Conservation (phyloP, 2,113 vertebrate genomes). For the Tupaia tana region DNA sequence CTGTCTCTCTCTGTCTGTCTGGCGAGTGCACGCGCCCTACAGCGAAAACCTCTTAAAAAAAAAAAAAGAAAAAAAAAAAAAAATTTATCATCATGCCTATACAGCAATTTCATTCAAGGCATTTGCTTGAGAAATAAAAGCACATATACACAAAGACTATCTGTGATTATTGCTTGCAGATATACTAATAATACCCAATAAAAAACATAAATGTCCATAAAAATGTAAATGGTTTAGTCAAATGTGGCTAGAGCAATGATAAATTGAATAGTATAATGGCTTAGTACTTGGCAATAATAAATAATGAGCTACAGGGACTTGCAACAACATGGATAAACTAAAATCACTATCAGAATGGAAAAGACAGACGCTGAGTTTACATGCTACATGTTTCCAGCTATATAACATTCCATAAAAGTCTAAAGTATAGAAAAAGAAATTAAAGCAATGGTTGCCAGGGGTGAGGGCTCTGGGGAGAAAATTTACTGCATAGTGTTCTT, state of each 20-base stretch:
- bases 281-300: neutral
- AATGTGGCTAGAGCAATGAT: neutral
- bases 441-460: neutral
- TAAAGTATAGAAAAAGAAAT: neutral
- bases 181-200: neutral
- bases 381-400: neutral
- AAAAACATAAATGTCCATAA: neutral
- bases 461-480: neutral
- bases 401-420: neutral
- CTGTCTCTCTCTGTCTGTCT: too few species aligned
- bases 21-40: too few species aligned
- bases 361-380: neutral
- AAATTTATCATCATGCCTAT: neutral
- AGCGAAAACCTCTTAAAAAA: too few species aligned
- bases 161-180: neutral
- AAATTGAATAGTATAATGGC: neutral
- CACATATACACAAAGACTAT: neutral
- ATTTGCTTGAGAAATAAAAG: conserved; percentile 30
- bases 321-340: neutral
- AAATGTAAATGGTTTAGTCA: neutral
- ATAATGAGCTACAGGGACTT: neutral
- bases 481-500: neutral
- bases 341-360: neutral
- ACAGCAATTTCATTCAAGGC: neutral
- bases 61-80: too few species aligned